Percentiles rank a stretch among this genome's conserved stretches.
These are phyloP conservation scores for Stenichneumon culpator DNA, from an alignment of 2,888 invertebrate species.

Conservation along the genomic window DNA sequence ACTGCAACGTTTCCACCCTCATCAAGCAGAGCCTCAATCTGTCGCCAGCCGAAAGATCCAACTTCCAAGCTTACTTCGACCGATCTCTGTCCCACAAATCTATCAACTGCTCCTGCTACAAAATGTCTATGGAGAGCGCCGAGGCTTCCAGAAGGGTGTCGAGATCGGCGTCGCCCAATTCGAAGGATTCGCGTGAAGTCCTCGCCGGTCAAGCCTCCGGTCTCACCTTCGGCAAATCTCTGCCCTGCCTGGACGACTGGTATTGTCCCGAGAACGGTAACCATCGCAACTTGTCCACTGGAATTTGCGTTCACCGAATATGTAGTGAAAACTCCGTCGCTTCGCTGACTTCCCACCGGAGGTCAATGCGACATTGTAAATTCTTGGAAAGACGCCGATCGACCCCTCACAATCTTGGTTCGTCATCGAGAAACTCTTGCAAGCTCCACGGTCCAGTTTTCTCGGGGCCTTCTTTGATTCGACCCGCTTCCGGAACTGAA, in stretches of 20 bases:
- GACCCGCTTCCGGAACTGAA: background rate
- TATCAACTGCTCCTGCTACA: constrained; percentile 79
- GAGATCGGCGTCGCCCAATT: constrained; percentile 53
- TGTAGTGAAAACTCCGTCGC: background rate
- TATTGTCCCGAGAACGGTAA: background rate
- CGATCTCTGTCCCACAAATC: constrained; percentile 80
- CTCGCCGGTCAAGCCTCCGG: background rate
- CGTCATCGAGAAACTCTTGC: constrained; percentile 4
- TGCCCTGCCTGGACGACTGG: constrained; percentile 11
- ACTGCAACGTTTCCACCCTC: constrained; percentile 81
- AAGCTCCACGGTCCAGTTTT: background rate
- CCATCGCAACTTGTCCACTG: background rate
- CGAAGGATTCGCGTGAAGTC: background rate
- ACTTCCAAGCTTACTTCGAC: constrained; percentile 78
- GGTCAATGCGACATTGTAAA: background rate
- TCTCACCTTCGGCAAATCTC: background rate
- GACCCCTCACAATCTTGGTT: constrained; percentile 23
- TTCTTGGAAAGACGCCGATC: constrained; percentile 30
- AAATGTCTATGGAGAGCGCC: constrained; percentile 38
- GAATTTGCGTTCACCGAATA: background rate
- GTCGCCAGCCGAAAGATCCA: constrained; percentile 78
- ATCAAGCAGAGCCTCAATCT: constrained; percentile 79
- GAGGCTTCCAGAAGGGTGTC: constrained; percentile 36
- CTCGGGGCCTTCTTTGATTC: background rate
- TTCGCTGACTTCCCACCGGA: background rate